Percentiles rank a stretch among this genome's conserved stretches.
Conservation (phyloP, 2,113 vertebrate species). For the Ptilorrhoa leucosticta region DNA sequence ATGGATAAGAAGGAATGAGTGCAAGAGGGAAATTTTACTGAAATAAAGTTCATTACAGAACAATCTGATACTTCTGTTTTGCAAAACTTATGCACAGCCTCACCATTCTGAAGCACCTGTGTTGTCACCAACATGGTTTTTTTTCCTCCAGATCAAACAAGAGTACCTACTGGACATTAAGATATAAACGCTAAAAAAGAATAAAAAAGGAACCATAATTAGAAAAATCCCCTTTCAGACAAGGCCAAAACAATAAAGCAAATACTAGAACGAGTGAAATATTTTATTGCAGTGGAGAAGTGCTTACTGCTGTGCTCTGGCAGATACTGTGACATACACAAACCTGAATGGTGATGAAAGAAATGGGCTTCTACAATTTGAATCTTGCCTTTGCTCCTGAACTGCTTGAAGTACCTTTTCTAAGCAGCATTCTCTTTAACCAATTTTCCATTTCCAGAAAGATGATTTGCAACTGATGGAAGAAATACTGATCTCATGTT, state of each 20-base stretch:
- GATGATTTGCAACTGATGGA: background rate
- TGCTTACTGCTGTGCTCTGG: background rate
- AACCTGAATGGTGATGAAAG: background rate
- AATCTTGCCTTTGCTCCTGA: background rate
- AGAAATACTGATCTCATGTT: background rate
- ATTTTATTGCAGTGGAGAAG: background rate
- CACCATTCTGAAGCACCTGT: background rate
- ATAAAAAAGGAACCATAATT: background rate
- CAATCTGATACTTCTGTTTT: background rate
- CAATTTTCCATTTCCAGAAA: background rate
- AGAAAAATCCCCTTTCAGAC: background rate
- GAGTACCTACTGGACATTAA: background rate
- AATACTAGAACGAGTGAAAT: background rate
- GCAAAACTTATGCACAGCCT: background rate
- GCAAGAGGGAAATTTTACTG: background rate
- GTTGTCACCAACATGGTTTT: background rate
- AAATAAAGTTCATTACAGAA: background rate
- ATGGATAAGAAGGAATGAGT: background rate
- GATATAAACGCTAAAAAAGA: background rate
- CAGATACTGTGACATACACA: background rate
- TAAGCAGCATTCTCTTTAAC: background rate
- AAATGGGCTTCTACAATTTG: background rate
- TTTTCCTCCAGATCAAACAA: background rate
- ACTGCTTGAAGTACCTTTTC: background rate
- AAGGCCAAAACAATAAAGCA: background rate